These are phyloP conservation scores for Chromoteleia sp. DNA, from an alignment of 2,888 invertebrate species.

Conservation along the genomic window DNA sequence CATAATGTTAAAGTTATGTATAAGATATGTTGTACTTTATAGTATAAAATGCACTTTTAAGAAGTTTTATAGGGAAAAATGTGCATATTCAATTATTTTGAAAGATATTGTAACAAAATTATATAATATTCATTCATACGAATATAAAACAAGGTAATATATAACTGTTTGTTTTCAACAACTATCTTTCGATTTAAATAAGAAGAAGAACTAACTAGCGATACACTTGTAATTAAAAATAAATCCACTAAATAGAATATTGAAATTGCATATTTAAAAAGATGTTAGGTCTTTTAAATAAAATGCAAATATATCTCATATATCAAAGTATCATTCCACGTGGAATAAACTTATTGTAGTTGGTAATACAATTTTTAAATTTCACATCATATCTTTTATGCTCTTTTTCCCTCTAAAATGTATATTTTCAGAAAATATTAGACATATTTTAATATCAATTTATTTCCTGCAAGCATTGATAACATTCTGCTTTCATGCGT, in stretches of 20 bases:
- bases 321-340: background rate
- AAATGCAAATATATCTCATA: background rate
- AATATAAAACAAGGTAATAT: background rate
- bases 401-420: background rate
- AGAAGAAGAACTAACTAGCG: background rate
- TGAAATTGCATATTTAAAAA: background rate
- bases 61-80: constrained; percentile 18
- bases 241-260: background rate
- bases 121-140: background rate
- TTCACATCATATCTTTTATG: background rate
- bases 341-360: constrained; percentile 1
- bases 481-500: too few species aligned
- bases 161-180: background rate
- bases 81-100: constrained; percentile 21
- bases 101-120: constrained; percentile 9
- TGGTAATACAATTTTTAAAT: background rate
- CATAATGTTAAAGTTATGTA: constrained; percentile 31
- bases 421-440: background rate
- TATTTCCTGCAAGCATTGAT: too few species aligned
- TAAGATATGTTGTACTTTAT: constrained; percentile 20
- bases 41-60: constrained; percentile 20
- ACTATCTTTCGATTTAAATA: background rate
- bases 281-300: background rate
- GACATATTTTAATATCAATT: too few species aligned
- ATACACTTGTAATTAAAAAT: background rate